Percentiles rank a stretch among this genome's conserved stretches.
phyloP scores from a whole-genome alignment of 2,888 invertebrate genomes.

The Tetranychus truncatus region DNA sequence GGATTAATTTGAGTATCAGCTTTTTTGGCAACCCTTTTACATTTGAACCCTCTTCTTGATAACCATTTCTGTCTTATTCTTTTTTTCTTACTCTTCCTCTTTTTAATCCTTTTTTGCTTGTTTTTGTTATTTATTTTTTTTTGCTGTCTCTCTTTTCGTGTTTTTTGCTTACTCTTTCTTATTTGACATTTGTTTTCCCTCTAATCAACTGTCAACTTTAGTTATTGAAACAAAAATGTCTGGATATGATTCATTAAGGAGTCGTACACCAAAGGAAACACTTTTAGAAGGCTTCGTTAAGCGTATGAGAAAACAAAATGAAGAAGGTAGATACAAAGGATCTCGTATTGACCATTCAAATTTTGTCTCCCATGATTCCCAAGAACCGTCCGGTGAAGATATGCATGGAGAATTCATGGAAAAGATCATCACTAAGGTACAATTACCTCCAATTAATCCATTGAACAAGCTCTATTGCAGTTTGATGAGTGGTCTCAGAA shows the following conservation, averaged over 20 bases:
- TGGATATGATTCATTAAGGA: background rate
- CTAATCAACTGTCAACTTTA: background rate
- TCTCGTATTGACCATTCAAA: background rate
- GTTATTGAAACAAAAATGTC: background rate
- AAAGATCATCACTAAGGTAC: background rate
- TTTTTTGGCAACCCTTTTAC: background rate
- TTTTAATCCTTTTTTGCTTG: background rate
- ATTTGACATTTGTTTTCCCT: background rate
- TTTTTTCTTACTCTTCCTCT: background rate
- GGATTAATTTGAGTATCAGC: background rate
- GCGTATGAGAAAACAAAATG: background rate
- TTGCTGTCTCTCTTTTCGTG: background rate
- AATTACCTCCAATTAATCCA: slow-evolving; percentile 13
- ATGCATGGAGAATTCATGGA: background rate
- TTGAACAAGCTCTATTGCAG: slow-evolving; percentile 58
- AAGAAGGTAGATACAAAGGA: slow-evolving; percentile 1
- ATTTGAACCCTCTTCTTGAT: no score
- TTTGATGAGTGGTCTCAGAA: slow-evolving; percentile 77
- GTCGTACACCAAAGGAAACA: background rate
- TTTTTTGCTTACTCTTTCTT: background rate
- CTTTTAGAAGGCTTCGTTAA: background rate
- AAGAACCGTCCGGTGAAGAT: background rate
- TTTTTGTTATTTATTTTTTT: background rate
- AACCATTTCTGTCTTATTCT: background rate
- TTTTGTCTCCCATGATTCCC: background rate